These are phyloP conservation scores for Phrixothrix hirtus DNA, from an alignment of 2,888 invertebrate species.

Conservation along the genomic window DNA sequence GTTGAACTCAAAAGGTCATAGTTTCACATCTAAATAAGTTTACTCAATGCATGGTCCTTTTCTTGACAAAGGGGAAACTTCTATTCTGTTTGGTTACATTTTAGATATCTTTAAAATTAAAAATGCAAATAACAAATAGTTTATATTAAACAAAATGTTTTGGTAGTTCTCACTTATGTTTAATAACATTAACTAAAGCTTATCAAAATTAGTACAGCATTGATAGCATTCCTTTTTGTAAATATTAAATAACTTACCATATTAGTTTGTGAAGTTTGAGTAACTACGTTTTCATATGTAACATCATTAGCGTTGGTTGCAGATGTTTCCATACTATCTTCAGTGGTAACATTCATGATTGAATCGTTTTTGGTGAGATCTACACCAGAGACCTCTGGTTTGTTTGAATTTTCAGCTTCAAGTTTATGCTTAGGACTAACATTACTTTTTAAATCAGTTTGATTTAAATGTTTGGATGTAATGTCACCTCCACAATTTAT, in stretches of 20 bases:
- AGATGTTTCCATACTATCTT: no score
- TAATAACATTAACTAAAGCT: neutral
- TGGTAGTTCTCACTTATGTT: no score
- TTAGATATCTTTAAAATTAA: no score
- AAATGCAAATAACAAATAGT: no score
- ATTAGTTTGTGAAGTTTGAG: constrained; percentile 3
- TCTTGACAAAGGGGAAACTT: no score
- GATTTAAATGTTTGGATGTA: neutral
- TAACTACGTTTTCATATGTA: constrained; percentile 15
- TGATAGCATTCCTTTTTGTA: no score
- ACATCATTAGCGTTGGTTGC: constrained; percentile 1
- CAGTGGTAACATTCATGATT: neutral
- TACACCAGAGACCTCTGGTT: constrained; percentile 2
- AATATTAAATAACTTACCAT: no score
- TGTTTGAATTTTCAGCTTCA: constrained; percentile 5
- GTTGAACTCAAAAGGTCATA: no score
- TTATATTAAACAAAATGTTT: neutral
- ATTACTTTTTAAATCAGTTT: neutral
- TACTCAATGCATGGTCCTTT: no score
- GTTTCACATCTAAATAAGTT: no score
- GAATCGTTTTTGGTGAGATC: neutral
- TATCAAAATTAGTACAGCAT: neutral
- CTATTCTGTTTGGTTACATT: no score
- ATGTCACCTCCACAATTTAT: constrained; percentile 2
- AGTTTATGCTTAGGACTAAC: constrained; percentile 9